Conservation (phyloP, 2,797 vertebrate genomes). For the Smutsia gigantea region DNA sequence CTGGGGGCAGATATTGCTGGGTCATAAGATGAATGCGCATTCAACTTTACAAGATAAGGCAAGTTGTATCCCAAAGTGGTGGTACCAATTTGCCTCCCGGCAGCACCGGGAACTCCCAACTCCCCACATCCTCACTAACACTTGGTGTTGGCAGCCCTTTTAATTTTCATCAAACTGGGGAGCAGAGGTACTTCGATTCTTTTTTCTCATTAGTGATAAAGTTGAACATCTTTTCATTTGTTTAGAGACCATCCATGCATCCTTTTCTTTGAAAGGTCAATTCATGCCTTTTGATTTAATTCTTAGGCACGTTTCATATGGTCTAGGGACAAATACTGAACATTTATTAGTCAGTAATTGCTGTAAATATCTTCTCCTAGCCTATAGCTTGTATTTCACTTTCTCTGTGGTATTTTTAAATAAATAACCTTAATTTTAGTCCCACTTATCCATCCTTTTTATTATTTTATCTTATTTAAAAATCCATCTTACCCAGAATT, state of each 20-base stretch:
- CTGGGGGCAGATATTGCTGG: neutral
- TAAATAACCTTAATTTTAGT: neutral
- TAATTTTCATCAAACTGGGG: neutral
- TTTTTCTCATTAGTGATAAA: neutral
- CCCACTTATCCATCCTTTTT: neutral
- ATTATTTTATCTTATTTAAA: neutral
- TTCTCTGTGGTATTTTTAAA: neutral
- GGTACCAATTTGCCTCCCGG: neutral
- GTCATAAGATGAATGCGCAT: neutral
- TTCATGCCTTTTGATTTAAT: neutral
- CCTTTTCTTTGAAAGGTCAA: neutral
- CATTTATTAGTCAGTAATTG: neutral
- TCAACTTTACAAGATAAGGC: neutral
- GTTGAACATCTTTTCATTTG: neutral
- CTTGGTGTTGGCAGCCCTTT: neutral
- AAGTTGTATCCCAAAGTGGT: neutral
- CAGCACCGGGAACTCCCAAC: neutral
- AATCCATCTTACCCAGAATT: neutral
- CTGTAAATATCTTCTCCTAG: neutral
- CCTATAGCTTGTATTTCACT: neutral
- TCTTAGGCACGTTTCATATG: neutral
- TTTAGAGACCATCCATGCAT: neutral
- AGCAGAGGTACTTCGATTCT: neutral
- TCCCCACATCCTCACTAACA: neutral
- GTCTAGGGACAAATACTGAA: neutral